A percentile compares a stretch with the other conserved stretches of the same genome.
These are phyloP conservation scores for Pseudomugil tenellus DNA, from an alignment of 2,797 vertebrate species.

Conservation along the genomic window DNA sequence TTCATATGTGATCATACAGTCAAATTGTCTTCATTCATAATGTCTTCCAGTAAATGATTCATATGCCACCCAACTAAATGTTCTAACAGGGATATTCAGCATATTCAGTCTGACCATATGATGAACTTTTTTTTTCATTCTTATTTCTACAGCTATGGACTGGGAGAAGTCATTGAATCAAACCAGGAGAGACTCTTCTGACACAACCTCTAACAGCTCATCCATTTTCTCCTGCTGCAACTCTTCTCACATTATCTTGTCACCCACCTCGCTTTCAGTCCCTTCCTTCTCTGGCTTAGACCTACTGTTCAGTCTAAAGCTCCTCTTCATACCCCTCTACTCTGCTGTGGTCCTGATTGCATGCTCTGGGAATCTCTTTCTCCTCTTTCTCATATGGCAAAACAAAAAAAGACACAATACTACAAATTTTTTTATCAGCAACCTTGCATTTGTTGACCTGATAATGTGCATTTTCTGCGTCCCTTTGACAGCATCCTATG, in stretches of 20 bases:
- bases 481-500: conserved; percentile 87
- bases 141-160: conserved; percentile 51
- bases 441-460: conserved; percentile 86
- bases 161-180: conserved; percentile 62
- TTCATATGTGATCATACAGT: not conserved
- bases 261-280: conserved; percentile 20
- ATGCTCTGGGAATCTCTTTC: conserved; percentile 86
- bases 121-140: not conserved
- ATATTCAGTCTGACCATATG: not conserved
- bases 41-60: not conserved
- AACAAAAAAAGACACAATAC: conserved; percentile 90
- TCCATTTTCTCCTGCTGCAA: conserved; percentile 45
- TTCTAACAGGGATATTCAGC: not conserved
- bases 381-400: conserved; percentile 86
- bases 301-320: conserved; percentile 85
- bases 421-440: conserved; percentile 90
- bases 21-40: not conserved
- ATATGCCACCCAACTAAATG: not conserved
- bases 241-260: conserved; percentile 46
- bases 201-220: conserved; percentile 13
- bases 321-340: conserved; percentile 88
- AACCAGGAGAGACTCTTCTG: conserved; percentile 71
- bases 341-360: conserved; percentile 83
- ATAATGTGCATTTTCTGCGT: conserved; percentile 89
- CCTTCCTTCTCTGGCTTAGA: conserved; percentile 85